phyloP scores from a whole-genome alignment of 2,888 invertebrate species.

The Mayetiola destructor region DNA sequence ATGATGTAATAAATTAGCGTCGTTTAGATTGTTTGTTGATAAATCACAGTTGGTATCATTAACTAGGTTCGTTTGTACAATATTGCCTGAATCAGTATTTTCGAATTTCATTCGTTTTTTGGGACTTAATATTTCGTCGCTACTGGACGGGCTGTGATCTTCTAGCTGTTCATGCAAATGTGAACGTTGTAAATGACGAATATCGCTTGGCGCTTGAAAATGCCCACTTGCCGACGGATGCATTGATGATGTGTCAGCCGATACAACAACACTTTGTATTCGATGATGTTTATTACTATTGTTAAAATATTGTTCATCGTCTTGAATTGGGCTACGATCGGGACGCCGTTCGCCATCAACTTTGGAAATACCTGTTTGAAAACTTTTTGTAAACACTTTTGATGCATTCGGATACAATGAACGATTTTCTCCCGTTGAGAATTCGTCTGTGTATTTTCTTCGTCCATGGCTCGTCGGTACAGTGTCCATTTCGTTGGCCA shows the following conservation, averaged over 20 bases:
- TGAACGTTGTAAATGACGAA: constrained; percentile 50
- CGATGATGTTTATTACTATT: constrained; percentile 14
- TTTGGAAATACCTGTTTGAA: neutral
- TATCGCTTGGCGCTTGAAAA: constrained; percentile 39
- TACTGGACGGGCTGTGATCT: constrained; percentile 55
- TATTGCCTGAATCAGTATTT: constrained; percentile 21
- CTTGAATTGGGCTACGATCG: constrained; percentile 31
- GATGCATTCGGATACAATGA: too few species aligned
- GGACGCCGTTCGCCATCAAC: constrained; percentile 28
- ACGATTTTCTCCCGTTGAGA: too few species aligned
- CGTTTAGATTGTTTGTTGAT: constrained; percentile 26
- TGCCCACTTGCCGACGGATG: constrained; percentile 7
- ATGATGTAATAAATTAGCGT: constrained; percentile 21
- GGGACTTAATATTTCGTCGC: constrained; percentile 50
- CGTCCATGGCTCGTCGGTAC: neutral
- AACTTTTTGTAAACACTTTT: neutral
- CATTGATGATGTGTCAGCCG: neutral
- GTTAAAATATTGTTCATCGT: constrained; percentile 16
- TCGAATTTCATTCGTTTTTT: constrained; percentile 52
- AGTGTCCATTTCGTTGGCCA: neutral
- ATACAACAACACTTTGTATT: constrained; percentile 14
- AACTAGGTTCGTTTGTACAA: constrained; percentile 21
- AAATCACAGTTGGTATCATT: constrained; percentile 36
- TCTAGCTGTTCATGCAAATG: constrained; percentile 54
- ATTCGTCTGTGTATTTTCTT: neutral